phyloP scores from a whole-genome alignment of 2,113 vertebrate genomes.

The Scartelaos histophorus region DNA sequence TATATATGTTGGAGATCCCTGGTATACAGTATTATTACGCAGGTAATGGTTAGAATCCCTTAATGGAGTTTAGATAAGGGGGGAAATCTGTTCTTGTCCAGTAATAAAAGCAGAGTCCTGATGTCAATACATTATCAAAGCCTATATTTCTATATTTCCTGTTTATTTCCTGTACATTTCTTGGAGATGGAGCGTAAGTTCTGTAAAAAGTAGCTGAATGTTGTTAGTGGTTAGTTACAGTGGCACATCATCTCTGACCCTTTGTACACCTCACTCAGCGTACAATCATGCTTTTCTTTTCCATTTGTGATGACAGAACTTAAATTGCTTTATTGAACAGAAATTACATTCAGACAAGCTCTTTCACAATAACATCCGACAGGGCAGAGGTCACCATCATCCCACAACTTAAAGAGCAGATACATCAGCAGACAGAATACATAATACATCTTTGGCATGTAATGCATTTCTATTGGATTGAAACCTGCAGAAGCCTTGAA shows the following conservation, averaged over 20 bases:
- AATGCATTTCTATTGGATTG: neutral
- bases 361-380: neutral
- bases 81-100: no score
- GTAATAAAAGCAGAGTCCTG: no score
- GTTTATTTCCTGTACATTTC: neutral
- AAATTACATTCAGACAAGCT: neutral
- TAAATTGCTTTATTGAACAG: slow-evolving; percentile 1
- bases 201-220: neutral
- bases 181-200: neutral
- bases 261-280: neutral
- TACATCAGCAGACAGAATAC: neutral
- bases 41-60: no score
- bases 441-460: slow-evolving; percentile 1
- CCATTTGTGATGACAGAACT: neutral
- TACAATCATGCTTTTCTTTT: neutral
- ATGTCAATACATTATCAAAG: no score
- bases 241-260: neutral
- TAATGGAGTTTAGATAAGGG: no score
- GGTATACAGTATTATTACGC: no score
- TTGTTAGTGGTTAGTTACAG: neutral
- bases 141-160: neutral
- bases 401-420: neutral
- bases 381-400: neutral
- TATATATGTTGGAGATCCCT: no score
- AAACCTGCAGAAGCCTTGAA: neutral